A percentile compares a stretch with the other conserved stretches of the same genome.
Evolutionary conservation across 2,888 invertebrate genomes (phyloP).

Genomic region (Leucophenga maculata): DNA sequence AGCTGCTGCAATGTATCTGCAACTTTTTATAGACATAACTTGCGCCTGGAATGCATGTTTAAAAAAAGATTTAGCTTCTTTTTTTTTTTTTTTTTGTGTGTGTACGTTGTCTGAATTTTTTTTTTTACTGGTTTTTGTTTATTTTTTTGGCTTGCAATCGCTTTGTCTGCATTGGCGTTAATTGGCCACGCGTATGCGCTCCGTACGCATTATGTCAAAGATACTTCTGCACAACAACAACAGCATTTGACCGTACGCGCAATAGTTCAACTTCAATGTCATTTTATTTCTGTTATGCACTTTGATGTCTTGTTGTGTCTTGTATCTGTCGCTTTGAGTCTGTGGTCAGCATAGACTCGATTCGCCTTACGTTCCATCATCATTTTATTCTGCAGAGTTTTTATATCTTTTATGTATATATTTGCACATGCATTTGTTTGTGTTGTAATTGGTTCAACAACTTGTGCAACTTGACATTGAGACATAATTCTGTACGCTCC

Average conservation of each 20-base stretch:
- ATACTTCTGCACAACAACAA: neutral
- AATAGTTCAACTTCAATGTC: conserved; percentile 46
- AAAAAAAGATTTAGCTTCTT: neutral
- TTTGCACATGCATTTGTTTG: conserved; percentile 23
- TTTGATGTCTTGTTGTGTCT: conserved; percentile 49
- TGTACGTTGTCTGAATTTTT: neutral
- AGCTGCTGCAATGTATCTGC: neutral
- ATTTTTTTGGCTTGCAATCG: conserved; percentile 37
- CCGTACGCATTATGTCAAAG: no score
- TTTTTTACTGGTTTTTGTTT: neutral
- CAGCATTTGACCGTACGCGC: neutral
- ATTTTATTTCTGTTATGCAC: conserved; percentile 31
- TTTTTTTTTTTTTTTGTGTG: neutral
- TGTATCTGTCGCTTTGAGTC: conserved; percentile 1
- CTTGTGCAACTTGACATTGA: conserved; percentile 62
- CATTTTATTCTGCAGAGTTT: conserved; percentile 24
- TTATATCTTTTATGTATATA: neutral
- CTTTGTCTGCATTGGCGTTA: conserved; percentile 49
- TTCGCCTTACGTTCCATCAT: conserved; percentile 16
- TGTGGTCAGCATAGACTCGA: conserved; percentile 17
- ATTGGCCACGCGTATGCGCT: conserved; percentile 42
- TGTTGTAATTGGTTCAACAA: conserved; percentile 60
- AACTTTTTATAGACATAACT: conserved; percentile 48
- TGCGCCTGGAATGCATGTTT: conserved; percentile 48
- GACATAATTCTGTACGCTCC: conserved; percentile 31